Evolutionary conservation across 2,797 vertebrate genomes (phyloP).

Genomic region (Crocodylus rhombifer): DNA sequence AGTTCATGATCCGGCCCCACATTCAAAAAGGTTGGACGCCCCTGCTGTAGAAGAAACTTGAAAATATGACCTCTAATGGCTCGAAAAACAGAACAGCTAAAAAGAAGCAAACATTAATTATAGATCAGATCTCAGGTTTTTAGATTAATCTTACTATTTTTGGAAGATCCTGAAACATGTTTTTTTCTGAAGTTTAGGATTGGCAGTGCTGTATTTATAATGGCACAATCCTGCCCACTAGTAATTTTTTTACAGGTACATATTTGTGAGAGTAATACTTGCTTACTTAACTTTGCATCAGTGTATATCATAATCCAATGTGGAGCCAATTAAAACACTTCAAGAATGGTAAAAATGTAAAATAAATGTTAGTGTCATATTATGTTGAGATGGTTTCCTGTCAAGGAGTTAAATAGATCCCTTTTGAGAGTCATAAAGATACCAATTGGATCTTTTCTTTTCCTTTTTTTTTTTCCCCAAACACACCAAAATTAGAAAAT

Average conservation of each 20-base stretch:
- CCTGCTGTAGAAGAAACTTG: not conserved
- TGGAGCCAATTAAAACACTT: not conserved
- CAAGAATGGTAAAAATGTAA: not conserved
- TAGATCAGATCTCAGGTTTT: not conserved
- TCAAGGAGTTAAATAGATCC: constrained; percentile 1
- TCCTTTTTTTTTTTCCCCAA: not conserved
- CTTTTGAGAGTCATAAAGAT: not conserved
- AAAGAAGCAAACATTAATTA: not conserved
- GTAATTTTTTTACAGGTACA: not conserved
- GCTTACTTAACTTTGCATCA: not conserved
- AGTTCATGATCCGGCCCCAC: too few relatives aligned
- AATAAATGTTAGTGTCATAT: not conserved
- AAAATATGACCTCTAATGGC: not conserved
- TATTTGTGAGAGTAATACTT: not conserved
- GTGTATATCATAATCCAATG: not conserved
- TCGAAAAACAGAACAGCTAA: not conserved
- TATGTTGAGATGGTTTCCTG: not conserved
- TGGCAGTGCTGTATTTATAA: not conserved
- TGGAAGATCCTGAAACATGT: not conserved
- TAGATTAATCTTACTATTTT: not conserved
- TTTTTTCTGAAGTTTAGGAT: not conserved
- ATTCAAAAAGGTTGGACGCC: too few relatives aligned
- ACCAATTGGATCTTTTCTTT: not conserved
- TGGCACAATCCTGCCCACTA: not conserved
- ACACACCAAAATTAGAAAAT: not conserved